Evolutionary conservation across 2,113 vertebrate genomes (phyloP), one percentile per base, ranked within the genome.

Genomic region (Macrotus californicus): DNA sequence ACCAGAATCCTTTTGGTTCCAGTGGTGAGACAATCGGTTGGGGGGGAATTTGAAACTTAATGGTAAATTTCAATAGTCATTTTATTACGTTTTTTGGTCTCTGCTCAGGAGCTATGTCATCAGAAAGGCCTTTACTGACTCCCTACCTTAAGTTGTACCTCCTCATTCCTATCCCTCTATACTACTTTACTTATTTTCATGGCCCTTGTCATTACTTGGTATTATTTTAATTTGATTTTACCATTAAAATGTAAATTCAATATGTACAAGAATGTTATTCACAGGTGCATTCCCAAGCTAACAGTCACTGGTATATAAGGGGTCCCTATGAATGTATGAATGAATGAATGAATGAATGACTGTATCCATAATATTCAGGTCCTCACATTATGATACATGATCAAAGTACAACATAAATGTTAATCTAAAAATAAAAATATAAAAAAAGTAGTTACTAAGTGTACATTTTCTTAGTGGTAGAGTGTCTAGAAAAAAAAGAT

Each of bases 221-320:
- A 80, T 73, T 46, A 82, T 67, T 77, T 94, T 94, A 67, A 67
- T 76, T 83, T 94, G 81, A 56, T 50, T 91, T 94, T 79, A 43
- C 36, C 73, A 95, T 69, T 92, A 76, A 84, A 89, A 70, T 76
- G 26, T 92, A 82, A 93, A 81, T 70, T 90, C 50, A 79, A 1
- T 81, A 54, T 70, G n/a, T 46, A 11, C 2, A 88, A 94, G 79
- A 91, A 91, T 31, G 73, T 89, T 77, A 70, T 36, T 87, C 15
- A 6, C 19, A 67, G 43, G 3, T 8, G 5, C 83, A 64, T 66
- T 76, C 56, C 24, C n/a, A 82, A 81, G 52, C 26, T 81, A 70
- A 41, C 41, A 59, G 48, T 50, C 46, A 72, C 69, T 73, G 21
- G 46, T 24, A 31, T 2, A 1, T 41, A 73, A 84, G 3, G 67